These are phyloP conservation scores for Epinotia nisella DNA, from an alignment of 2,888 invertebrate genomes.

Conservation along the genomic window DNA sequence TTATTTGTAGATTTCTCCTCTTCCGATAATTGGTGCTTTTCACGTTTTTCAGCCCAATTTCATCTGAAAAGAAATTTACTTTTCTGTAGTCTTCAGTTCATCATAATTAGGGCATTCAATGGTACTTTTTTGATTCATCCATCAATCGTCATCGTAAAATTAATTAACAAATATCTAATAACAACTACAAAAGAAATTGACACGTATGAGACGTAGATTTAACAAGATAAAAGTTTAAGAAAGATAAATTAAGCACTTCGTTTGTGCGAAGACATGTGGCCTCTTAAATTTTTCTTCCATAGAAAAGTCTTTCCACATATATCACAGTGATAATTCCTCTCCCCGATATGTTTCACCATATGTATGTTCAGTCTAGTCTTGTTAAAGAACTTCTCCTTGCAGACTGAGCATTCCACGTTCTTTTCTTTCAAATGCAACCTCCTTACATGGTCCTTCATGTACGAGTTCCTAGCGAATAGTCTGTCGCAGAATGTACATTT, in stretches of 20 bases:
- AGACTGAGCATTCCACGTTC: slow-evolving; percentile 47
- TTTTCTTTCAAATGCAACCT: slow-evolving; percentile 61
- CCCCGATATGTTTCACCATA: slow-evolving; percentile 64
- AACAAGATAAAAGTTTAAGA: not conserved
- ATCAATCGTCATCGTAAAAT: not conserved
- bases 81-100: slow-evolving; percentile 49
- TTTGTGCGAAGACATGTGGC: slow-evolving; percentile 76
- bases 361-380: slow-evolving; percentile 51
- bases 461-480: slow-evolving; percentile 57
- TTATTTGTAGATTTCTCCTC: slow-evolving; percentile 65
- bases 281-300: slow-evolving; percentile 75
- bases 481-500: slow-evolving; percentile 55
- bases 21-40: slow-evolving; percentile 57
- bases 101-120: slow-evolving; percentile 26
- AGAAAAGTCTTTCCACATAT: slow-evolving; percentile 74
- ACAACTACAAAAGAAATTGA: not conserved
- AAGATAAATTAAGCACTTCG: slow-evolving; percentile 20
- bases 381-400: slow-evolving; percentile 46
- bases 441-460: slow-evolving; percentile 70
- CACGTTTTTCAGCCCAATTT: slow-evolving; percentile 59
- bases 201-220: not conserved
- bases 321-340: slow-evolving; percentile 71
- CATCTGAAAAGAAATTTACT: slow-evolving; percentile 77
- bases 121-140: not conserved
- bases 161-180: not conserved